phyloP scores from a whole-genome alignment of 1,140 invertebrate genomes.

The Pseudomyrmex dendroicus region DNA sequence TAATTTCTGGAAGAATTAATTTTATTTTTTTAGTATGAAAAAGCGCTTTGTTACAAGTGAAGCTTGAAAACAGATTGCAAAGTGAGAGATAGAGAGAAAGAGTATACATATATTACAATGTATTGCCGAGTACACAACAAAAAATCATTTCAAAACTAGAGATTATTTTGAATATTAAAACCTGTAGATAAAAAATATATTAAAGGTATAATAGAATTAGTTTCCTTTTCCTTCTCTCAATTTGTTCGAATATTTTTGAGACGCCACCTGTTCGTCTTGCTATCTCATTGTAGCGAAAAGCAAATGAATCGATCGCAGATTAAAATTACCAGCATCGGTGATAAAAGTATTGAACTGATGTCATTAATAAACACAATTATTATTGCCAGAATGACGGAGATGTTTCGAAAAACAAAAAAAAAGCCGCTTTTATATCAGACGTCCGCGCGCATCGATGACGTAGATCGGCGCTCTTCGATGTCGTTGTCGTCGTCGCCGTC shows the following conservation, averaged over 20 bases:
- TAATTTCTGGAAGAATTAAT: no score
- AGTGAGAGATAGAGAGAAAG: no score
- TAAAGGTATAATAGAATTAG: no score
- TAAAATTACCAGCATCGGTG: not conserved
- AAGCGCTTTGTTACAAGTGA: no score
- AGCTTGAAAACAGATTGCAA: no score
- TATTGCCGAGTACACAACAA: no score
- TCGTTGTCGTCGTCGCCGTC: slow-evolving; percentile 14
- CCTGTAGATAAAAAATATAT: no score
- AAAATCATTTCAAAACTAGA: no score
- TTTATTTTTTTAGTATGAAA: no score
- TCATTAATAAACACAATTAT: not conserved
- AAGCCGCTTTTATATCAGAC: not conserved
- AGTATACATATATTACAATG: no score
- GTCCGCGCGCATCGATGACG: slow-evolving; percentile 42
- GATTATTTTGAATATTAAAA: no score
- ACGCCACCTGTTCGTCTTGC: not conserved
- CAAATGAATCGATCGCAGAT: slow-evolving; percentile 2
- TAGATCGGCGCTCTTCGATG: slow-evolving; percentile 52
- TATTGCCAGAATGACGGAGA: not conserved
- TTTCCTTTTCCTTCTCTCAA: not conserved
- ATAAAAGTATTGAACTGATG: not conserved
- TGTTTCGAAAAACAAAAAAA: not conserved
- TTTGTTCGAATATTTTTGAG: not conserved
- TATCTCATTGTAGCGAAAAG: not conserved